Conservation (phyloP, 2,113 vertebrate genomes). For the Conger conger region DNA sequence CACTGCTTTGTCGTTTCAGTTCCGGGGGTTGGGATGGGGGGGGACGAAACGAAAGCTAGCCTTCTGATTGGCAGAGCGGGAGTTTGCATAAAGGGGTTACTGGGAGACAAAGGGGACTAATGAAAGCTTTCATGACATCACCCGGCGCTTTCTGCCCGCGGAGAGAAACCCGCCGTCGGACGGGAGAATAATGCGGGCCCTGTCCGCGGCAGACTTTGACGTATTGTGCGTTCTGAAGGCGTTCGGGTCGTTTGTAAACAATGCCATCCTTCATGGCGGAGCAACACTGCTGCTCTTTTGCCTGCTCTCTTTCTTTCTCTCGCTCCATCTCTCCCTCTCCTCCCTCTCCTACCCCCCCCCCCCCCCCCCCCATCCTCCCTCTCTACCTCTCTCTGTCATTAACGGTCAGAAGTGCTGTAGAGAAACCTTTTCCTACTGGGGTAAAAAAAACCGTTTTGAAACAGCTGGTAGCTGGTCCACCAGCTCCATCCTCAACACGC, state of each 20-base stretch:
- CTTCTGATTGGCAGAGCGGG: slow-evolving; percentile 7
- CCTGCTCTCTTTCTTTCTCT: slow-evolving; percentile 13
- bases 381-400: slow-evolving; percentile 18
- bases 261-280: slow-evolving; percentile 56
- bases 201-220: slow-evolving; percentile 63
- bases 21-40: background rate
- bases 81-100: slow-evolving; percentile 16
- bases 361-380: slow-evolving; percentile 13
- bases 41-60: background rate
- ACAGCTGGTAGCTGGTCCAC: no score
- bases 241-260: slow-evolving; percentile 65
- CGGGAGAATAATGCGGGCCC: slow-evolving; percentile 56
- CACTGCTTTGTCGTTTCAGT: background rate
- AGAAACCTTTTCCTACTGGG: no score
- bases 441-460: no score
- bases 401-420: no score
- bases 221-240: slow-evolving; percentile 62
- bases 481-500: no score
- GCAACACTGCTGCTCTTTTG: slow-evolving; percentile 24
- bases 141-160: slow-evolving; percentile 21
- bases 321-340: slow-evolving; percentile 17
- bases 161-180: slow-evolving; percentile 29
- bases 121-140: slow-evolving; percentile 38
- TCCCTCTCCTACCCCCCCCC: slow-evolving; percentile 22
- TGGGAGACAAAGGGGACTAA: slow-evolving; percentile 21